Conservation (phyloP, 2,797 vertebrate genomes). For the Enteromius mattozi region DNA sequence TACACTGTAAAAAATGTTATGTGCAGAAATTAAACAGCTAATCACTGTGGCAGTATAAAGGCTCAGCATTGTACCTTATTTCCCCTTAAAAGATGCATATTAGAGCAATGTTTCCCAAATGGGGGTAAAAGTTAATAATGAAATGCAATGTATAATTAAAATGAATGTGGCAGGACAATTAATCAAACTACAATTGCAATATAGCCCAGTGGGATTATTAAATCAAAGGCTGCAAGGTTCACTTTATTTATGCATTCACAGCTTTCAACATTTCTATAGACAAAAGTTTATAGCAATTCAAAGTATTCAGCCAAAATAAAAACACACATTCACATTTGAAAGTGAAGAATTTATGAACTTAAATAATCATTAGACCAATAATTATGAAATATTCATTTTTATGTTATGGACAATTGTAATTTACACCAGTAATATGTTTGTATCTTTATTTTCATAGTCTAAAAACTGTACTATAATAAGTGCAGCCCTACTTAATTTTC, state of each 20-base stretch:
- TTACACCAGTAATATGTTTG: not conserved
- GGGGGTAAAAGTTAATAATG: not conserved
- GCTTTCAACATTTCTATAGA: no score
- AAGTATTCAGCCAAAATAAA: not conserved
- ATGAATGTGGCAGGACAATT: not conserved
- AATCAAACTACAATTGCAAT: not conserved
- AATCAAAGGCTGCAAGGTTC: not conserved
- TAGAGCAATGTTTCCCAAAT: not conserved
- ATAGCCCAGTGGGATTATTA: not conserved
- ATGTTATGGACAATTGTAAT: not conserved
- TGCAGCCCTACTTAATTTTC: not conserved
- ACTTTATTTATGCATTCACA: not conserved
- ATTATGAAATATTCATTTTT: not conserved
- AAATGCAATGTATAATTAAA: not conserved
- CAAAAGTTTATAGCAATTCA: not conserved
- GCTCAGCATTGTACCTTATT: not conserved
- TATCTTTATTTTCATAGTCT: not conserved
- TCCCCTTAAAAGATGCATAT: not conserved
- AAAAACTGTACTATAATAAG: not conserved
- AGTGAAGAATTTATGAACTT: not conserved
- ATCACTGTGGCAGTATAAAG: not conserved
- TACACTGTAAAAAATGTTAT: not conserved
- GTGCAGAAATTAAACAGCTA: not conserved
- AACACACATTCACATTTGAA: not conserved
- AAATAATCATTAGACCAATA: not conserved